phyloP scores from a whole-genome alignment of 2,888 invertebrate species.

The Muschampia plurimacula region DNA sequence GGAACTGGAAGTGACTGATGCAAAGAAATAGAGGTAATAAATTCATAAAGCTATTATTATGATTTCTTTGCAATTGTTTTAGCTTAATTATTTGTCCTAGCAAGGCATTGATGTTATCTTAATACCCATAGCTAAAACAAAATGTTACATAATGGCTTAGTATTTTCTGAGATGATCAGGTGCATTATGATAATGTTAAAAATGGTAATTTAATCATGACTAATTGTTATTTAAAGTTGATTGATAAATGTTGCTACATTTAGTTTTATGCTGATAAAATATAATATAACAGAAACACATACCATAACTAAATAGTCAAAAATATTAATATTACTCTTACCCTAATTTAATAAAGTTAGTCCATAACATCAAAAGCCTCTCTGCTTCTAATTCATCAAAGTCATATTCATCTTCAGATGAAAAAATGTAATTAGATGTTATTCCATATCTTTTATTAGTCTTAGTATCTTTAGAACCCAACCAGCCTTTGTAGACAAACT shows the following conservation, averaged over 20 bases:
- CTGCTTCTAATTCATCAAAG: conserved; percentile 50
- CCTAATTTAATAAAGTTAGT: conserved; percentile 70
- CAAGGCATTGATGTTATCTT: too few species aligned
- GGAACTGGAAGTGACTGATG: too few species aligned
- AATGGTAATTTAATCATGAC: neutral
- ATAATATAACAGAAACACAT: neutral
- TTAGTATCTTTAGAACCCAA: conserved; percentile 32
- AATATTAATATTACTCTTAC: conserved; percentile 52
- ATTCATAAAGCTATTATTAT: too few species aligned
- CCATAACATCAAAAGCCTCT: conserved; percentile 60
- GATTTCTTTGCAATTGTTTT: too few species aligned
- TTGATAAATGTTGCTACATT: neutral
- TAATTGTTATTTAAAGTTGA: neutral
- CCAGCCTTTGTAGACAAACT: conserved; percentile 49
- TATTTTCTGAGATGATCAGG: too few species aligned
- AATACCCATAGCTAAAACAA: too few species aligned
- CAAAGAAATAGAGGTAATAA: too few species aligned
- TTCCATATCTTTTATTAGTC: conserved; percentile 46
- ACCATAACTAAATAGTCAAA: neutral
- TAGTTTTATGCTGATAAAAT: neutral
- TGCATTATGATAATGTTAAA: too few species aligned
- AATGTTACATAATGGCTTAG: too few species aligned
- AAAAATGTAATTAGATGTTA: conserved; percentile 60
- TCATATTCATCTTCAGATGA: conserved; percentile 46
- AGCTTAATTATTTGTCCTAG: too few species aligned